Conservation (phyloP, 1,140 invertebrate genomes). For the Andrena cerasifolii region DNA sequence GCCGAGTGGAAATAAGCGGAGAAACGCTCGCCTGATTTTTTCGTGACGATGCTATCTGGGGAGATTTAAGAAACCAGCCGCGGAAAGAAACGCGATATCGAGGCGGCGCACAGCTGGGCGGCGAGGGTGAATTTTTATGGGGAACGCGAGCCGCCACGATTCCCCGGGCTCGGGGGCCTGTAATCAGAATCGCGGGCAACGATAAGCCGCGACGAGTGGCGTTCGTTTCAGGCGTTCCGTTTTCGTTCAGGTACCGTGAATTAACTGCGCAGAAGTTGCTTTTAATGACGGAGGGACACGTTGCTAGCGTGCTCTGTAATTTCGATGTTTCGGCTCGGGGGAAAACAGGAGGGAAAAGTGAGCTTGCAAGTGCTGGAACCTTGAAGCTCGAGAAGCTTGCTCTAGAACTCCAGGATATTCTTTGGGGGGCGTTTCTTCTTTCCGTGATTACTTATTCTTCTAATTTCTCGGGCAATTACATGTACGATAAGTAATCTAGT, state of each 20-base stretch:
- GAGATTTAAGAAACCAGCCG: conserved; percentile 14
- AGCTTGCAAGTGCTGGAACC: background rate
- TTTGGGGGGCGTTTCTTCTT: too few relatives aligned
- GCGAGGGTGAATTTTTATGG: conserved; percentile 36
- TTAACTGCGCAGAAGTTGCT: background rate
- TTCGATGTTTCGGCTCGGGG: too few relatives aligned
- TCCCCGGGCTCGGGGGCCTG: background rate
- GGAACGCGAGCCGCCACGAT: conserved; percentile 1
- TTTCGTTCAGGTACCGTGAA: background rate
- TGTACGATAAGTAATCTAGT: too few relatives aligned
- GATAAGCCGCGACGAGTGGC: conserved; percentile 3
- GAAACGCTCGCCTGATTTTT: conserved; percentile 25
- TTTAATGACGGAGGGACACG: background rate
- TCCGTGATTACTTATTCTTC: too few relatives aligned
- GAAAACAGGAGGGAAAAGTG: background rate
- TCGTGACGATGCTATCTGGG: conserved; percentile 43
- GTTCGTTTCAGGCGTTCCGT: background rate
- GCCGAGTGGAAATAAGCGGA: conserved; percentile 22
- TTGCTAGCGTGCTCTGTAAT: background rate
- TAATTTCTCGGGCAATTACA: too few relatives aligned
- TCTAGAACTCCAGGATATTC: too few relatives aligned
- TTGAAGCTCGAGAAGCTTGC: background rate
- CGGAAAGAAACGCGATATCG: conserved; percentile 39
- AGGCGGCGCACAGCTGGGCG: background rate
- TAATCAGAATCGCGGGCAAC: conserved; percentile 33